phyloP scores from a whole-genome alignment of 2,113 vertebrate genomes.

The Cynocephalus volans region DNA sequence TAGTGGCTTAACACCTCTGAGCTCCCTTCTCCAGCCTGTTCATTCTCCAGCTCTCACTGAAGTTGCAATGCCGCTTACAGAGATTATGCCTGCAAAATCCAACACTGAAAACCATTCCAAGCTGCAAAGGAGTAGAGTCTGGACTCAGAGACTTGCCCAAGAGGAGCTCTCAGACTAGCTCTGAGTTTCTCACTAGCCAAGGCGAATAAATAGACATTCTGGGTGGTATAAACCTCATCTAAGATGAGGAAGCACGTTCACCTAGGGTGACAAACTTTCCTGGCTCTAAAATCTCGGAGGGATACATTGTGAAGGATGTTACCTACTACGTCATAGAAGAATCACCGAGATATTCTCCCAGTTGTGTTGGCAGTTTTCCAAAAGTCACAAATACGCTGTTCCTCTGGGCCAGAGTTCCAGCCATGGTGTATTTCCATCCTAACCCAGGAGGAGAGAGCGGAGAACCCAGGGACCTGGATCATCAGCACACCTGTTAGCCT shows the following conservation, averaged over 20 bases:
- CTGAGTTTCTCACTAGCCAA: not conserved
- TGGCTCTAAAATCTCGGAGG: not conserved
- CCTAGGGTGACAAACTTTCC: not conserved
- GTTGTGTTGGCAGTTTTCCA: not conserved
- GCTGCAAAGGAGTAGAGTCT: not conserved
- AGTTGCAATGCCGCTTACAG: not conserved
- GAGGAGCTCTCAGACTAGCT: too few relatives aligned
- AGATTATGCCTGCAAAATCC: not conserved
- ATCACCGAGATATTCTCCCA: not conserved
- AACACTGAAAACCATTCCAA: not conserved
- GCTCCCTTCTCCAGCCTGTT: not conserved
- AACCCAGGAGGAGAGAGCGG: fast-evolving
- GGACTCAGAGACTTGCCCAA: not conserved
- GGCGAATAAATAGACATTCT: not conserved
- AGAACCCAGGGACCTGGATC: fast-evolving
- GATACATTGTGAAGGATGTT: fast-evolving
- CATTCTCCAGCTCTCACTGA: not conserved
- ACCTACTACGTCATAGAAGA: not conserved
- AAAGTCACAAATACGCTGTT: not conserved
- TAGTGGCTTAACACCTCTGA: too few relatives aligned
- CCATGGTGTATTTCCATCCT: fast-evolving
- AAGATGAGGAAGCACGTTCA: not conserved
- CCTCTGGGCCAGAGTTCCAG: too few relatives aligned
- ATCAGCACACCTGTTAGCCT: fast-evolving
- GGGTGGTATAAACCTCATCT: not conserved